phyloP scores from a whole-genome alignment of 2,888 invertebrate genomes.

The Andrena bucephala region DNA sequence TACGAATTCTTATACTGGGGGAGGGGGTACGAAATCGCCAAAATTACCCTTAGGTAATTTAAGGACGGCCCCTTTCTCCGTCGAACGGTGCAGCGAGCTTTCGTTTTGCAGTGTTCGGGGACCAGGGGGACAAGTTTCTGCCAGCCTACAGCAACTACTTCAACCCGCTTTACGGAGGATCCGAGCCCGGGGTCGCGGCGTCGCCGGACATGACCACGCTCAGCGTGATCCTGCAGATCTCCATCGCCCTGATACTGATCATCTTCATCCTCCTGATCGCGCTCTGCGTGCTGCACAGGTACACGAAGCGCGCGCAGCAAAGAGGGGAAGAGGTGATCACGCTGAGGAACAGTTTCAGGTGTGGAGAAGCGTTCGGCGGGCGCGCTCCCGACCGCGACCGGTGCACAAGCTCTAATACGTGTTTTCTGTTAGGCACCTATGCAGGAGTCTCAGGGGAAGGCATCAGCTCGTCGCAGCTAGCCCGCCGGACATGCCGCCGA shows the following conservation, averaged over 20 bases:
- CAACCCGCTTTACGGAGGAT: conserved; percentile 90
- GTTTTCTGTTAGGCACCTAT: conserved; percentile 86
- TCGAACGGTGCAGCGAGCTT: conserved; percentile 6
- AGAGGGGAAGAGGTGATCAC: conserved; percentile 90
- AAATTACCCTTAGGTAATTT: too few relatives aligned
- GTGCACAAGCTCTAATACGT: conserved; percentile 37
- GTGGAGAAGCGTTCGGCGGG: conserved; percentile 65
- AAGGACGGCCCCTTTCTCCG: background rate
- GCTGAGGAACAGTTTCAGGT: conserved; percentile 89
- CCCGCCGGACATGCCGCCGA: conserved; percentile 94
- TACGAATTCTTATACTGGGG: too few relatives aligned
- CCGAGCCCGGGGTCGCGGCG: conserved; percentile 84
- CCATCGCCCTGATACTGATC: conserved; percentile 88
- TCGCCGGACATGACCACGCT: conserved; percentile 85
- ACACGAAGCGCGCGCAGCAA: conserved; percentile 88
- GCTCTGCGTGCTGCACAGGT: conserved; percentile 89
- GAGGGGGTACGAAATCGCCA: too few relatives aligned
- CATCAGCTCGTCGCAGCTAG: conserved; percentile 88
- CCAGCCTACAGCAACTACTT: conserved; percentile 92
- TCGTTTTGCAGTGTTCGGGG: conserved; percentile 85
- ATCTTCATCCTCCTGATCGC: conserved; percentile 88
- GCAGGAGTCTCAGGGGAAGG: conserved; percentile 89
- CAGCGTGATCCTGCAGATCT: conserved; percentile 89
- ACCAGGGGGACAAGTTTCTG: conserved; percentile 85
- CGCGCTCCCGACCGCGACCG: too few relatives aligned